Percentiles rank a stretch among this genome's conserved stretches.
Conservation (phyloP, 2,797 vertebrate species). For the Orientallactaga sibirica region DNA sequence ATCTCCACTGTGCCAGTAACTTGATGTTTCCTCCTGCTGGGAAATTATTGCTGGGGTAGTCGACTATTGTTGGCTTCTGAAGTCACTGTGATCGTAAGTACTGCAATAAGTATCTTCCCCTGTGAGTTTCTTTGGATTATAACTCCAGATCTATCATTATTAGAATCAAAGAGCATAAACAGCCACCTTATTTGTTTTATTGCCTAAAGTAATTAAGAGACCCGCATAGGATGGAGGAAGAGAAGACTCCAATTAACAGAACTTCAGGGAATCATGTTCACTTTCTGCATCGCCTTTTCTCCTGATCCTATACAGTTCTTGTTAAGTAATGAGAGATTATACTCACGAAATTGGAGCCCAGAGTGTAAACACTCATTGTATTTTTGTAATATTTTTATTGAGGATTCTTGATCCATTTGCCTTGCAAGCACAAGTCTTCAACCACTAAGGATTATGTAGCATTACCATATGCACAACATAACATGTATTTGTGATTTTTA, state of each 20-base stretch:
- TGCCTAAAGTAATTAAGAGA: no score
- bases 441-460: no score
- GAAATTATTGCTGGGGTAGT: slow-evolving; percentile 14
- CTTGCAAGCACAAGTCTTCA: no score
- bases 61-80: not conserved
- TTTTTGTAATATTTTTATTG: not conserved
- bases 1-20: not conserved
- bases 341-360: not conserved
- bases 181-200: not conserved
- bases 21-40: not conserved
- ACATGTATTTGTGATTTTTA: no score
- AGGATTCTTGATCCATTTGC: no score
- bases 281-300: no score
- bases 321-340: not conserved
- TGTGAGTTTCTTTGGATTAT: not conserved
- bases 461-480: no score
- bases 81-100: not conserved
- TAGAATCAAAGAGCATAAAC: not conserved
- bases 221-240: no score
- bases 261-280: no score
- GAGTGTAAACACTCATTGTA: not conserved
- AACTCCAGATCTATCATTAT: not conserved
- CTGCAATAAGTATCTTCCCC: not conserved
- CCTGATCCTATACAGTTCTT: not conserved
- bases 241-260: no score